These are phyloP conservation scores for Cheirogaleus medius DNA, from an alignment of 2,113 vertebrate genomes.

Conservation along the genomic window DNA sequence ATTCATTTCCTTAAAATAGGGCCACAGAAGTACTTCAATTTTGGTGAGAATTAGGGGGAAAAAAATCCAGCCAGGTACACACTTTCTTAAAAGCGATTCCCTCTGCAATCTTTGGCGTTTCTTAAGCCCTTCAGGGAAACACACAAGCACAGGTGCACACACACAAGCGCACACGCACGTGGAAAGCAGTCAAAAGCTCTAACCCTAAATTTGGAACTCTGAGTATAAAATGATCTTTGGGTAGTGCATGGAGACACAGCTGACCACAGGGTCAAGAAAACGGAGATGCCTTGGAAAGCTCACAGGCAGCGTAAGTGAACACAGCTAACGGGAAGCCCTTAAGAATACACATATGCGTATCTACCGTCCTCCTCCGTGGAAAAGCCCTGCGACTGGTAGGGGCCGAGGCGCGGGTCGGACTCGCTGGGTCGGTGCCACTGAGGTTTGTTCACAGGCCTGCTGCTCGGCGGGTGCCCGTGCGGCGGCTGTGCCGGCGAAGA, in stretches of 20 bases:
- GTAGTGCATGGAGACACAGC: neutral
- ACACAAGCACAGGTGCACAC: neutral
- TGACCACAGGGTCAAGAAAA: neutral
- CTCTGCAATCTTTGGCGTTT: neutral
- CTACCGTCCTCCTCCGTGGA: conserved; percentile 92
- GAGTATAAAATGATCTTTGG: neutral
- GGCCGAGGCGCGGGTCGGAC: conserved; percentile 86
- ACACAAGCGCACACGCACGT: neutral
- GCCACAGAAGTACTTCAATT: neutral
- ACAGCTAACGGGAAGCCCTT: neutral
- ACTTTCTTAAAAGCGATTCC: neutral
- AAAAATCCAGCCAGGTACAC: neutral
- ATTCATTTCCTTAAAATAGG: neutral
- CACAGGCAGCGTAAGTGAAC: neutral
- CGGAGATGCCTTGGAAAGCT: neutral
- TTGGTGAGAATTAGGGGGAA: neutral
- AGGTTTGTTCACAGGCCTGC: conserved; percentile 83
- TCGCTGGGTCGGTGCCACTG: conserved; percentile 90
- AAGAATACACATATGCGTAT: neutral
- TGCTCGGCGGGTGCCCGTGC: conserved; percentile 80
- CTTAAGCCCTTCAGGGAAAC: neutral
- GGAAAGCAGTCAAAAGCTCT: neutral
- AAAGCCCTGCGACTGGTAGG: conserved; percentile 85
- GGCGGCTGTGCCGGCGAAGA: conserved; percentile 78
- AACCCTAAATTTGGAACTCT: neutral